Evolutionary conservation across 2,888 invertebrate species (phyloP).

Genomic region (Harmothoe impar): DNA sequence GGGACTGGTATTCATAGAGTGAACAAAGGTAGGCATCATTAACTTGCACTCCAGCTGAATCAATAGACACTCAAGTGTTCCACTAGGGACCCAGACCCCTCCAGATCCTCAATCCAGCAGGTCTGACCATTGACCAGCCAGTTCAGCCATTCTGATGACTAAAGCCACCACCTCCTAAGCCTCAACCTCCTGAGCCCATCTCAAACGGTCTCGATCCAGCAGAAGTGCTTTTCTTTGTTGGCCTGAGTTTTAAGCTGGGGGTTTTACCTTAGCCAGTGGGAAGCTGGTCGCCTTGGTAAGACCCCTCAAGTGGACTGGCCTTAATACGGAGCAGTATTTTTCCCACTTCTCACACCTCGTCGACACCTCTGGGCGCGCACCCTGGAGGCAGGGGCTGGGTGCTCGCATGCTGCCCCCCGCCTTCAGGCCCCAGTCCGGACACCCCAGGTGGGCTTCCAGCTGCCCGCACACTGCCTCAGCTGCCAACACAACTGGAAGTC

Average conservation of each 20-base stretch:
- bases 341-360: constrained; percentile 47
- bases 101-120: neutral
- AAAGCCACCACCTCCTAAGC: neutral
- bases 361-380: constrained; percentile 12
- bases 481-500: constrained; percentile 50
- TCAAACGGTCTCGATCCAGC: neutral
- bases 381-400: constrained; percentile 1
- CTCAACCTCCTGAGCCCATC: neutral
- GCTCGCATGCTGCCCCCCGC: constrained; percentile 40
- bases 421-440: neutral
- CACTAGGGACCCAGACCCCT: neutral
- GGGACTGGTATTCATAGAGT: too few species aligned
- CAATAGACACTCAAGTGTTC: neutral
- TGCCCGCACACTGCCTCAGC: constrained; percentile 28
- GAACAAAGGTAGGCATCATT: too few species aligned
- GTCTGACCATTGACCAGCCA: neutral
- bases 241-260: neutral
- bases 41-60: too few species aligned
- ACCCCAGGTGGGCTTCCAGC: constrained; percentile 1
- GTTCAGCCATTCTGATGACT: neutral
- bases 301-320: constrained; percentile 49
- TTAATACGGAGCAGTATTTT: constrained; percentile 54
- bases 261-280: neutral
- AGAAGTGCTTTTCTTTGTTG: constrained; percentile 25
- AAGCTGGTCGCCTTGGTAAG: constrained; percentile 4